A percentile compares a stretch with the other conserved stretches of the same genome.
Conservation (phyloP, 2,113 vertebrate species). For the Tachycineta bicolor region DNA sequence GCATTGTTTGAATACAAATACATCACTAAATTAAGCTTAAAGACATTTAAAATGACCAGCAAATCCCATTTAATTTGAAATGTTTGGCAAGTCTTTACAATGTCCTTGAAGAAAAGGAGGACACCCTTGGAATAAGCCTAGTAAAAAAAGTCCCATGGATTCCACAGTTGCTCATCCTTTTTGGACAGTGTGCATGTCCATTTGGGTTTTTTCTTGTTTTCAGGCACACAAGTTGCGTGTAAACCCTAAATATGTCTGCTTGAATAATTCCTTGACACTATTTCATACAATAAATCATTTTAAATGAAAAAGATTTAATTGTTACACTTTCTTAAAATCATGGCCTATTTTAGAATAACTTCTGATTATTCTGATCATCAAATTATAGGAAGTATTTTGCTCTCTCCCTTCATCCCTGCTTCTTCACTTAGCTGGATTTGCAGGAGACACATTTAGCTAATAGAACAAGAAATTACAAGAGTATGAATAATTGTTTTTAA, state of each 20-base stretch:
- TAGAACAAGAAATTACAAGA: slow-evolving; percentile 15
- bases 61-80: not conserved
- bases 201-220: not conserved
- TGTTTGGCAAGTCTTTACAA: not conserved
- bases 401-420: not conserved
- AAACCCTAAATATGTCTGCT: not conserved
- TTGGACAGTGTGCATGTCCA: not conserved
- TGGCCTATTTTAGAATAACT: not conserved
- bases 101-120: not conserved
- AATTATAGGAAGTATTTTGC: not conserved
- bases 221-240: not conserved
- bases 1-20: not conserved
- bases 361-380: not conserved
- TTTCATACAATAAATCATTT: not conserved
- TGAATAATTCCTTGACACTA: not conserved
- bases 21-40: not conserved
- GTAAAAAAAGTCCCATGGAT: not conserved
- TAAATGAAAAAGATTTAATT: not conserved
- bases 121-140: not conserved
- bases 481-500: slow-evolving; percentile 32
- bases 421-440: not conserved
- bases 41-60: not conserved
- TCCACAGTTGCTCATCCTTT: not conserved
- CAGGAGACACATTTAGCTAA: slow-evolving; percentile 4
- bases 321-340: not conserved